phyloP scores from a whole-genome alignment of 2,113 vertebrate species.

The Lasiurus borealis region DNA sequence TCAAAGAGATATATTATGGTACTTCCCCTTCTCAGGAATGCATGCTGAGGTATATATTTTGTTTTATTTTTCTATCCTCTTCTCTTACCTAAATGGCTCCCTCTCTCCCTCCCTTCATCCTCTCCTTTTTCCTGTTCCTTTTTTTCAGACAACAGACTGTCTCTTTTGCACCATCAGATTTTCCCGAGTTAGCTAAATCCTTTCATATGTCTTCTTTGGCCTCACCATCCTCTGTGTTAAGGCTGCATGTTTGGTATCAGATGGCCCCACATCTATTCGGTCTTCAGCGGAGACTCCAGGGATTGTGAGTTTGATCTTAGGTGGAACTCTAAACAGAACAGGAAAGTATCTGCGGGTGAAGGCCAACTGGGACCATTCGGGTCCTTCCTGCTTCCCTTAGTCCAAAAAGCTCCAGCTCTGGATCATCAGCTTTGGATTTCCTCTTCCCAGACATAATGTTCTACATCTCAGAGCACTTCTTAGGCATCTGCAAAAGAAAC shows the following conservation, averaged over 20 bases:
- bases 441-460: constrained; percentile 75
- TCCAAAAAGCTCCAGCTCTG: background rate
- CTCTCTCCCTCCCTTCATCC: constrained; percentile 86
- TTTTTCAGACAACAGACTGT: constrained; percentile 86
- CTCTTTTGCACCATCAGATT: constrained; percentile 85
- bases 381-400: background rate
- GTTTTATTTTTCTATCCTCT: constrained; percentile 86
- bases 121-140: constrained; percentile 85
- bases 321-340: background rate
- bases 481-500: constrained; percentile 85
- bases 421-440: background rate
- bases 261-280: background rate
- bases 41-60: constrained; percentile 82
- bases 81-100: constrained; percentile 85
- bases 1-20: constrained; percentile 82
- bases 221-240: background rate
- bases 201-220: constrained; percentile 35
- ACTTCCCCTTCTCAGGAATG: constrained; percentile 88
- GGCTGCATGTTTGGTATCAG: background rate
- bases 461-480: constrained; percentile 89
- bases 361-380: background rate
- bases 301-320: background rate
- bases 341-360: constrained; percentile 66
- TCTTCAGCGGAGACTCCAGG: background rate
- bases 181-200: constrained; percentile 88